Base-by-base conservation (phyloP, 2,888 invertebrate species). In the Andrena minutula region DNA sequence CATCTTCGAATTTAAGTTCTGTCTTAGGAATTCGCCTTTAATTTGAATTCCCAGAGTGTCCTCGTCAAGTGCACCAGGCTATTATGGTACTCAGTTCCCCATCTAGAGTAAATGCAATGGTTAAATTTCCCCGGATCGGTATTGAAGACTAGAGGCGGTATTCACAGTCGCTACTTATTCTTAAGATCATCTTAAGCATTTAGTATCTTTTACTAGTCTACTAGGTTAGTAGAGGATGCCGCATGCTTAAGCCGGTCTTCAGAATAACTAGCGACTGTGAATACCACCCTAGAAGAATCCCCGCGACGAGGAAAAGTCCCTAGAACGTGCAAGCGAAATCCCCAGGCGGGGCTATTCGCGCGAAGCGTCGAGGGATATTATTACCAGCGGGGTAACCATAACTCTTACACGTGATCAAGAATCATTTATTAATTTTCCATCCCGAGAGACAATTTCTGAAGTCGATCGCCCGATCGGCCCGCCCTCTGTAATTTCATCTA, bases 391-490 rank as follows among this genome's bases (percentile, higher is more conserved):
- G 12, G 32, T 68, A 80, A 66, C 79, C 61, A 66, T 79, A 79
- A 72, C 66, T 63, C 49, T 66, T 63, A n/a, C 66, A 35, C 28
- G n/a, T 30, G 72, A 79, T 80, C 79, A 64, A 16, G 79, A 61
- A 80, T 80, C 80, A 79, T 80, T 80, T 80, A 80, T 80, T 80
- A 80, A 79, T 80, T 80, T 73, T 63, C 73, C 73, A 68, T 72
- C 63, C 23, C n/a, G 66, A 30, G 73, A 66, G 80, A 80, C 66
- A 80, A 79, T 80, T 80, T 79, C 68, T 75, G 53, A 63, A 68
- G 47, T 20, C 20, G 70, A 47, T 35, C 58, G 69, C 12, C 30
- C 65, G 75, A 75, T 75, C 75, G 35, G 26, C 12, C 66, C 61
- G 61, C 72, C 63, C 73, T 73, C 80, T 68, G 80, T 79, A 79